A percentile compares a stretch with the other conserved stretches of the same genome.
phyloP scores from a whole-genome alignment of 2,797 vertebrate genomes.

The Xenopus petersii region DNA sequence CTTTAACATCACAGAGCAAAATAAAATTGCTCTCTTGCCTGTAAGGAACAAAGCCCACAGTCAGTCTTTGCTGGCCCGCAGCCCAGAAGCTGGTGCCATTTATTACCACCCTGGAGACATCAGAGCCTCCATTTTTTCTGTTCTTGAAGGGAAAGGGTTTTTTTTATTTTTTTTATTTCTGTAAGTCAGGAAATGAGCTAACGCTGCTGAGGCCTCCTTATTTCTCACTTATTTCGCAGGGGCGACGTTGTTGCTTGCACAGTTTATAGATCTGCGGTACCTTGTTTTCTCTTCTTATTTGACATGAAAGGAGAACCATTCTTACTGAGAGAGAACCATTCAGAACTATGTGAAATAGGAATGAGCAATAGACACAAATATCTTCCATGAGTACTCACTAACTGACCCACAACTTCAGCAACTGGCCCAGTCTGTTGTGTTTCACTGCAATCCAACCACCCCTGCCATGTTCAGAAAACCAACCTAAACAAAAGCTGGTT shows the following conservation, averaged over 20 bases:
- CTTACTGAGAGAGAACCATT: constrained; percentile 7
- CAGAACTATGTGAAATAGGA: constrained; percentile 2
- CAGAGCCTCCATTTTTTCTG: constrained; percentile 17
- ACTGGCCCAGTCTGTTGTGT: no score
- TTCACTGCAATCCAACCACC: no score
- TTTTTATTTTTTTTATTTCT: constrained; percentile 23
- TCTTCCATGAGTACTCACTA: background rate
- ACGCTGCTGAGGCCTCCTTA: constrained; percentile 24
- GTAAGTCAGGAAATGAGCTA: constrained; percentile 45
- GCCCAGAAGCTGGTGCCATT: constrained; percentile 40
- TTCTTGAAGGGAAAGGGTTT: constrained; percentile 30
- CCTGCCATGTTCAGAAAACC: no score
- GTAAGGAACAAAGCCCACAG: constrained; percentile 40
- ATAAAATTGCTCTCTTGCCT: constrained; percentile 31
- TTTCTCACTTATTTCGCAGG: constrained; percentile 36
- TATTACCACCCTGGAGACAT: constrained; percentile 44
- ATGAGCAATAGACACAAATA: background rate
- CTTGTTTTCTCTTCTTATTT: constrained; percentile 20
- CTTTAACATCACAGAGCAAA: constrained; percentile 31
- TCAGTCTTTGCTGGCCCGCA: constrained; percentile 25
- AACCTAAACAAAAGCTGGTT: background rate
- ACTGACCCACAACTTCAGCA: no score
- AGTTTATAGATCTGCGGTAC: constrained; percentile 22
- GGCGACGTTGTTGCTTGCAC: constrained; percentile 23
- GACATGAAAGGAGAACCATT: constrained; percentile 34